Conservation (phyloP, 2,797 vertebrate species). For the Remorina albescens region DNA sequence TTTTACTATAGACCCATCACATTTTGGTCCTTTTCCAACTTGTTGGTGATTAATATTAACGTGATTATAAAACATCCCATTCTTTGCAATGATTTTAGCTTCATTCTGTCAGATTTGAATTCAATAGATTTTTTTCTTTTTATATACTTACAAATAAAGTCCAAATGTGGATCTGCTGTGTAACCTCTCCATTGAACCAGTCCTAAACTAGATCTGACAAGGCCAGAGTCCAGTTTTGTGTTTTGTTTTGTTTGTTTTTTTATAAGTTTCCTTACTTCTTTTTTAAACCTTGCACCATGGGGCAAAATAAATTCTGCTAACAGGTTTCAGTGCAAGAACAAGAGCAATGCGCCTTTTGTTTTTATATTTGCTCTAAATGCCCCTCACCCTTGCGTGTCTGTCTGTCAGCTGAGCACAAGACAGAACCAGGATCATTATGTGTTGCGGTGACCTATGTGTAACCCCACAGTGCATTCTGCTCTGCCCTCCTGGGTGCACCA, state of each 20-base stretch:
- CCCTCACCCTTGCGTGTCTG: constrained; percentile 21
- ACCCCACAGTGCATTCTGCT: constrained; percentile 76
- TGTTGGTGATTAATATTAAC: constrained; percentile 10
- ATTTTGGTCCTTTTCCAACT: neutral
- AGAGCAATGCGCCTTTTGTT: neutral
- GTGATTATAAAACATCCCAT: neutral
- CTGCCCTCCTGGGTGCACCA: constrained; percentile 64
- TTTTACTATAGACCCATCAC: neutral
- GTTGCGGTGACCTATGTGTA: constrained; percentile 78
- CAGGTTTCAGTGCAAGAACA: constrained; percentile 11
- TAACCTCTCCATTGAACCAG: constrained; percentile 5
- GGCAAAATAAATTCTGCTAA: neutral
- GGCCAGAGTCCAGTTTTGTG: neutral
- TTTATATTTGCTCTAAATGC: constrained; percentile 31
- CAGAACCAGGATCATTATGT: constrained; percentile 71
- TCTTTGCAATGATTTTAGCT: neutral
- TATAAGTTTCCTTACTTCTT: neutral
- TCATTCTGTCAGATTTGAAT: constrained; percentile 4
- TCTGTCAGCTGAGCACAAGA: constrained; percentile 67
- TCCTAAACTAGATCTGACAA: constrained; percentile 34
- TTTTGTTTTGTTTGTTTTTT: too few relatives aligned
- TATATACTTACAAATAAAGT: too few relatives aligned
- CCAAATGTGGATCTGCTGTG: neutral
- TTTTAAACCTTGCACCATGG: constrained; percentile 21
- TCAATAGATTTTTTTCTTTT: neutral